Conservation (phyloP, 1,140 invertebrate species). For the Phthorimaea operculella region DNA sequence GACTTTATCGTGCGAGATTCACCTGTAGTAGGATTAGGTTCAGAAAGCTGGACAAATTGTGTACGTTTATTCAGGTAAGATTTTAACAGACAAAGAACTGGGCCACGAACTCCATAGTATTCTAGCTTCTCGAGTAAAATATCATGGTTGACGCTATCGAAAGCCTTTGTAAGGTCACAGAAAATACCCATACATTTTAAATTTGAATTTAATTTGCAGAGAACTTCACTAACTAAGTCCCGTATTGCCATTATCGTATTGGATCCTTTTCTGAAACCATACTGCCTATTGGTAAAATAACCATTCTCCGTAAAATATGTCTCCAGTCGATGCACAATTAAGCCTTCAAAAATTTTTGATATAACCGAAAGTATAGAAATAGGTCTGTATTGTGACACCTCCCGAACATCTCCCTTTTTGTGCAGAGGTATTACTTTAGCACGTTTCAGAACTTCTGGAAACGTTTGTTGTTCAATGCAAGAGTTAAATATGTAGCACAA, state of each 20-base stretch:
- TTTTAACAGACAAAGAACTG: not conserved
- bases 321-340: not conserved
- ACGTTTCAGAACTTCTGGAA: not conserved
- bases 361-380: not conserved
- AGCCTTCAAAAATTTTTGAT: not conserved
- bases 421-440: slow-evolving; percentile 7
- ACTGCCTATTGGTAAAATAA: not conserved
- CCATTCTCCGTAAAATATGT: not conserved
- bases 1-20: not conserved
- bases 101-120: not conserved
- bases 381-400: not conserved
- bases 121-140: not conserved
- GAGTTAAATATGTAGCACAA: slow-evolving; percentile 1
- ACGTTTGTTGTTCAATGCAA: not conserved
- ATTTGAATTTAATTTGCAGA: not conserved
- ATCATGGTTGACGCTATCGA: not conserved
- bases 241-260: not conserved
- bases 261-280: not conserved
- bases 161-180: not conserved
- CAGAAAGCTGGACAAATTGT: not conserved
- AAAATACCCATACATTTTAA: slow-evolving; percentile 1
- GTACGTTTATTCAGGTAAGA: not conserved
- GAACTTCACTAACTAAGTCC: not conserved
- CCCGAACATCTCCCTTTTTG: slow-evolving; percentile 1
- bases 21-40: not conserved